A percentile compares a stretch with the other conserved stretches of the same genome.
These are phyloP conservation scores for Drosophila niveifrons DNA, from an alignment of 2,888 invertebrate genomes.

Conservation along the genomic window DNA sequence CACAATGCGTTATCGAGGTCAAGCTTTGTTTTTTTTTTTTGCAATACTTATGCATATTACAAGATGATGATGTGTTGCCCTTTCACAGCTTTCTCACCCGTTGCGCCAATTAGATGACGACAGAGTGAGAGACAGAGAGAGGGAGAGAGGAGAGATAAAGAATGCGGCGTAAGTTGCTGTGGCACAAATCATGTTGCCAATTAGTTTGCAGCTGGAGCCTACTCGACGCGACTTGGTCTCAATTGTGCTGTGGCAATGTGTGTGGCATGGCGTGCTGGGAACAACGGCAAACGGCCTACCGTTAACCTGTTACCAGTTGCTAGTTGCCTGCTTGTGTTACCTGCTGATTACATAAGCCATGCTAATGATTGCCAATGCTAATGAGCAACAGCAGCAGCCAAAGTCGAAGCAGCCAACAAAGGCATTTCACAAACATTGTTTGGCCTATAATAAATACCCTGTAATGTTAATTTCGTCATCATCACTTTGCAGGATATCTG, in stretches of 20 bases:
- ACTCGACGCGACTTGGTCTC: not conserved
- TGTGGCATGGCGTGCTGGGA: conserved; percentile 16
- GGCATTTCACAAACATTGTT: not conserved
- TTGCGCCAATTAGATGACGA: conserved; percentile 7
- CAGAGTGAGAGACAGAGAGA: too few species aligned
- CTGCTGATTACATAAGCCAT: conserved; percentile 23
- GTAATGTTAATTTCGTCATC: not conserved
- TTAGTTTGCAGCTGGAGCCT: conserved; percentile 15
- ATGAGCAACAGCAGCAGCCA: not conserved
- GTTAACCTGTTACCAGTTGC: conserved; percentile 18
- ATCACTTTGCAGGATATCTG: not conserved
- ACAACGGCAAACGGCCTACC: conserved; percentile 1
- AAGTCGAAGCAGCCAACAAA: not conserved
- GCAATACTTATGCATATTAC: too few species aligned
- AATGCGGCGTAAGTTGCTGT: not conserved
- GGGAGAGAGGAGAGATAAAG: not conserved
- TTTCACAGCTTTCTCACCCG: conserved; percentile 10
- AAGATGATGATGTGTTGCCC: not conserved
- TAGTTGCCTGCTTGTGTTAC: not conserved
- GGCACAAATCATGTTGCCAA: conserved; percentile 42
- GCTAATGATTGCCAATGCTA: conserved; percentile 22
- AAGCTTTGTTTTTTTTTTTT: not conserved
- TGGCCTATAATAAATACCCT: not conserved
- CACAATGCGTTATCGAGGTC: not conserved
- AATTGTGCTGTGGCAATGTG: not conserved